Evolutionary conservation across 2,797 vertebrate genomes (phyloP).

Genomic region (Brachyalestes nurse): DNA sequence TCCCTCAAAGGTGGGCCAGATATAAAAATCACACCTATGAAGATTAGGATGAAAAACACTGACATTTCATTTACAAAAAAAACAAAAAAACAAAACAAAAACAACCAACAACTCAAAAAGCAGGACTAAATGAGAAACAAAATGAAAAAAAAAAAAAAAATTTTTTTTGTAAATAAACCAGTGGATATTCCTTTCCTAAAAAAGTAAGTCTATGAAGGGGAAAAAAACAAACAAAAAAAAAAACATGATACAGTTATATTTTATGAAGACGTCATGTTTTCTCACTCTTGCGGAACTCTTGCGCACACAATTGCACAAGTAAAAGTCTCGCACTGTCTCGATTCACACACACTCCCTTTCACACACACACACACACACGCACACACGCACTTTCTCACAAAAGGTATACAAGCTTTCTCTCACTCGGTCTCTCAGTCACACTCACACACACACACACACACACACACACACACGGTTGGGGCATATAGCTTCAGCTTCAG

Average conservation of each 20-base stretch:
- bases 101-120: constrained; percentile 40
- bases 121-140: constrained; percentile 9
- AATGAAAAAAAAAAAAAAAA: neutral
- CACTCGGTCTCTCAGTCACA: neutral
- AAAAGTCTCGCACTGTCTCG: constrained; percentile 16
- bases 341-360: neutral
- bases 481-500: constrained; percentile 6
- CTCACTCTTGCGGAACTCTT: constrained; percentile 67
- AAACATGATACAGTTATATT: constrained; percentile 57
- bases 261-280: constrained; percentile 67
- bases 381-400: neutral
- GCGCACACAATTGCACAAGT: constrained; percentile 63
- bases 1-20: constrained; percentile 48
- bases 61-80: constrained; percentile 52
- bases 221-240: constrained; percentile 18
- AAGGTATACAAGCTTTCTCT: constrained; percentile 28
- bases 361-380: neutral
- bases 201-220: constrained; percentile 62
- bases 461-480: constrained; percentile 17
- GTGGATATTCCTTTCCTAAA: constrained; percentile 63
- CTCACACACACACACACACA: constrained; percentile 22
- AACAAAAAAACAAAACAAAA: constrained; percentile 55
- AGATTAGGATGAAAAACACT: constrained; percentile 52
- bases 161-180: constrained; percentile 61
- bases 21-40: constrained; percentile 54